Evolutionary conservation across 2,888 invertebrate species (phyloP).

Genomic region (Cactoblastis cactorum): DNA sequence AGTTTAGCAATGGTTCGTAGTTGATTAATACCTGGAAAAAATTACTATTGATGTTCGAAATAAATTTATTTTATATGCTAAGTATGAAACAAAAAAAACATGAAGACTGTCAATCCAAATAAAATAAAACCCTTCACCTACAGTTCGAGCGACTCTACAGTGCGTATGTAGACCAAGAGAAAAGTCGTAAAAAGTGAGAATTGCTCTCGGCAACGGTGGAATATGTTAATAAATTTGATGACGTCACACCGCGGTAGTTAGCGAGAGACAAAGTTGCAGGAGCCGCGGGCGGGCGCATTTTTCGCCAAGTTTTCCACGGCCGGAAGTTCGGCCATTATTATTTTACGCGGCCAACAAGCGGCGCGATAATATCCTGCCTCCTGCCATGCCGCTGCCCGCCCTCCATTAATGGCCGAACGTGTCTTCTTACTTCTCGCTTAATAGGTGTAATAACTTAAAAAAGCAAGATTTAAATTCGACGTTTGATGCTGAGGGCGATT

Average conservation of each 20-base stretch:
- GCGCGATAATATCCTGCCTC: slow-evolving; percentile 78
- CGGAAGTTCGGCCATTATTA: slow-evolving; percentile 80
- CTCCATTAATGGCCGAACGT: slow-evolving; percentile 72
- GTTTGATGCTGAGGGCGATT: slow-evolving; percentile 25
- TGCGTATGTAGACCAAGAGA: slow-evolving; percentile 53
- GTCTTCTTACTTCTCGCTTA: slow-evolving; percentile 74
- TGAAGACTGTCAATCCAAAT: background rate
- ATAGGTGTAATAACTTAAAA: slow-evolving; percentile 77
- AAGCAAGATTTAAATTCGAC: slow-evolving; percentile 61
- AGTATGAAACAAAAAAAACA: no score
- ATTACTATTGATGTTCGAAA: no score
- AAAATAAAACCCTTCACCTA: background rate
- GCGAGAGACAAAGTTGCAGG: slow-evolving; percentile 56
- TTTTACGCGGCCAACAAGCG: slow-evolving; percentile 80
- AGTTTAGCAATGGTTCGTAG: no score
- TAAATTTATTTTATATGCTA: no score
- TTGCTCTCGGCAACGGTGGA: slow-evolving; percentile 51
- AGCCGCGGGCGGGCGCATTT: slow-evolving; percentile 73
- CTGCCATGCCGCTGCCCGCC: slow-evolving; percentile 55
- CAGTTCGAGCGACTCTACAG: slow-evolving; percentile 16
- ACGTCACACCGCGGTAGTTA: slow-evolving; percentile 71
- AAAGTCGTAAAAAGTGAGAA: slow-evolving; percentile 60
- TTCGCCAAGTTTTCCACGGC: slow-evolving; percentile 71
- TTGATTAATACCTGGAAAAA: no score
- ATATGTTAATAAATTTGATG: slow-evolving; percentile 79